Base-by-base conservation (phyloP, 2,113 vertebrate species). In the Puntigrus tetrazona region DNA sequence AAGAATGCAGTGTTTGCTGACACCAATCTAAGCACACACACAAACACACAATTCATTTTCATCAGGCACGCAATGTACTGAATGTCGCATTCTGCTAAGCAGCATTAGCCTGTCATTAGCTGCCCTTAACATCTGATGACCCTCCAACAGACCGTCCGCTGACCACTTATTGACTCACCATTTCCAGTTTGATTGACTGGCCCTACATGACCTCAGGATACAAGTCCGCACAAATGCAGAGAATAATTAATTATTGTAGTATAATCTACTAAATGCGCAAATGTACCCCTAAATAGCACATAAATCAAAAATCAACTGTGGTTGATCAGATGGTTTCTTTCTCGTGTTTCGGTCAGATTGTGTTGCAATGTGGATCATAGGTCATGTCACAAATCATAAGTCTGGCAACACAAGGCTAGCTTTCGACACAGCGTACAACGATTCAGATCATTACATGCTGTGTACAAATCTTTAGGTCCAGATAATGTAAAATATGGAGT, bases 1-100 rank as follows among this genome's bases (percentile, higher is more conserved):
- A 86, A 81, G 57, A 16, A 82, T 79, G n/a, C 8, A 9, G 67
- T 81, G 74, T 67, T 87, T 82, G 47, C 43, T 50, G 43, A 67
- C 82, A 61, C 50, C 63, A 38, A 45, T 81, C 45, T 59, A 38
- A 25, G n/a, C 34, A 76, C 27, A 70, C 81, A 84, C 81, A 79
- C 61, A 76, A 29, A 69, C 78, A 77, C 20, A 57, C 70, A 76
- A n/a, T 38, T 38, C 11, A 5, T 16, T 20, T 65, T 18, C 45
- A 73, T 50, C 50, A 72, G 74, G 69, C 55, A 65, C 45, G 14
- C 20, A 82, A 31, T 57, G 47, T 45, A 65, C 16, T 63, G 63
- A 84, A 84, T 78, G 77, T 78, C 67, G 57, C 31, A 57, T 61
- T 82, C 41, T 57, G 38, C 79, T 74, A 75, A 82, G 31, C 55